Evolutionary conservation across 2,113 vertebrate species (phyloP), one percentile per base, ranked within the genome.

Genomic region (Oxyruncus cristatus): DNA sequence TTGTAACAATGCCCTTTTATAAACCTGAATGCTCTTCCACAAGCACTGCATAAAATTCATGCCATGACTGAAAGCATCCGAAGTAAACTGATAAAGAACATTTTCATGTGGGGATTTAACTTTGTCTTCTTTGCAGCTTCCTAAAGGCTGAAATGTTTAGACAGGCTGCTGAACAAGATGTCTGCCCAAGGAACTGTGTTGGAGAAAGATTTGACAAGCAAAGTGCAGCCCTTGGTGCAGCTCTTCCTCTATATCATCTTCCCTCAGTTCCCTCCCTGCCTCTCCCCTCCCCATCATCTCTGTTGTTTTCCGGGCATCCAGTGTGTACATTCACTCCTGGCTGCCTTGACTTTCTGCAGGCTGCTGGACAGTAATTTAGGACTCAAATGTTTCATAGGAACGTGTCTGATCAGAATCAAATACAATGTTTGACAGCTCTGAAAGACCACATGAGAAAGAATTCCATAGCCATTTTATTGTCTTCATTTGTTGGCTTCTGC

Each of bases 71-170:
- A 79, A 85, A 81, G 22, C 21, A 44, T 12, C 32, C 24, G 22
- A 89, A 59, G 10, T 44, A 88, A 77, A 84, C 6, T 41, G 23
- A 26, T 55, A 32, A 55, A 26, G 39, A 67, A 47, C 7, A 5
- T 75, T 89, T 86, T 71, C 41, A 67, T 19, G 3, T 18, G 16
- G 28, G 8, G 2, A 32, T 59, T 80, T 55, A 86, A 37, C 63
- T 76, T 28, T 58, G 14, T 53, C 44, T 88, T 59, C 77, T 81
- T 89, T 70, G 41, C 49, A 83, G 44, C 50, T 74, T 88, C 42
- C 42, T 89, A 77, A 88, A 92, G 30, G 18, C 28, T 58, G 80
- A 91, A 88, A 22, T 77, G 7, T 35, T 80, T 47, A 81, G 55
- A 35, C 23, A 83, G 33, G 52, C 27, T 71, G 33, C 76, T 71